These are phyloP conservation scores for Amphiura filiformis DNA, from an alignment of 35 echinoderm and acorn worm species.

Conservation along the genomic window DNA sequence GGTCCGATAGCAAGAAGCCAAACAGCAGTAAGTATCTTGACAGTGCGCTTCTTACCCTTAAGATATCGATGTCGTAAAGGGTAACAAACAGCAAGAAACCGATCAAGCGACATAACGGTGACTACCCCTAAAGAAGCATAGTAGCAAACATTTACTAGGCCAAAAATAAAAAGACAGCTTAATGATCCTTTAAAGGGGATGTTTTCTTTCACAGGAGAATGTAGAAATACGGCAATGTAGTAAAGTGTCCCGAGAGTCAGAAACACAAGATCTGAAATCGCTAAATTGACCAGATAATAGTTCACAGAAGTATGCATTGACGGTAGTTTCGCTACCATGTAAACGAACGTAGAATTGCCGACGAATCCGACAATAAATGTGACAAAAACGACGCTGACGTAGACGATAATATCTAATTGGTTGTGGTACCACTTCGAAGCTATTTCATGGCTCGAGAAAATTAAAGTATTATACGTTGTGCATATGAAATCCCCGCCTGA, in stretches of 20 bases:
- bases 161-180: slow-evolving; percentile 4
- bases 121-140: slow-evolving; percentile 56
- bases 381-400: slow-evolving; percentile 13
- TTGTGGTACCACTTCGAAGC: neutral
- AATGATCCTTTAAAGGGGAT: neutral
- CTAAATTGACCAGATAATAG: slow-evolving; percentile 67
- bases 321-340: slow-evolving; percentile 23
- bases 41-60: slow-evolving; percentile 27
- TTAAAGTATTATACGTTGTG: neutral
- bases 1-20: slow-evolving; percentile 41
- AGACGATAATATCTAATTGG: neutral
- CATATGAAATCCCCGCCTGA: too few relatives aligned
- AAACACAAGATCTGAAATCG: slow-evolving; percentile 43
- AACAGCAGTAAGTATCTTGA: slow-evolving; percentile 14
- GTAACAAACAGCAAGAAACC: slow-evolving; percentile 67
- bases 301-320: slow-evolving; percentile 64
- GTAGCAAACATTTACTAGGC: slow-evolving; percentile 28
- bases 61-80: slow-evolving; percentile 41
- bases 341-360: slow-evolving; percentile 57
- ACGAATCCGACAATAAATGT: slow-evolving; percentile 43
- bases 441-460: neutral
- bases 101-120: slow-evolving; percentile 53
- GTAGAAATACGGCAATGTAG: slow-evolving; percentile 5
- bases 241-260: slow-evolving; percentile 11
- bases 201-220: neutral